Conservation (phyloP, 2,113 vertebrate species). For the Paramormyrops kingsleyae region DNA sequence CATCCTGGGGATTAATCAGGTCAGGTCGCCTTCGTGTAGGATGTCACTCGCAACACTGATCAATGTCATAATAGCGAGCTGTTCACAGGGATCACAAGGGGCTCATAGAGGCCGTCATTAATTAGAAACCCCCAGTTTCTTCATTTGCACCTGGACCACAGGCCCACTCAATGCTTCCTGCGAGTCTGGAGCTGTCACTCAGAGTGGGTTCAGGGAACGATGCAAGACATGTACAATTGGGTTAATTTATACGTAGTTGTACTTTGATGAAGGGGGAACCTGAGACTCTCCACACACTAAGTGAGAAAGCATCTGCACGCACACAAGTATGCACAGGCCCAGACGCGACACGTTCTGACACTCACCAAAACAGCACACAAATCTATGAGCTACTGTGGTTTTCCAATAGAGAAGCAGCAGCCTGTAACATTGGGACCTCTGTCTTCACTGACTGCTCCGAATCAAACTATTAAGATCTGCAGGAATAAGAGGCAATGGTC, state of each 20-base stretch:
- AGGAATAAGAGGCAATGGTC: not conserved
- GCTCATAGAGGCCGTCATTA: slow-evolving; percentile 43
- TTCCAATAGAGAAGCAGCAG: not conserved
- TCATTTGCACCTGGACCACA: not conserved
- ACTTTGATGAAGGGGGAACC: not conserved
- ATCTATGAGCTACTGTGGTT: not conserved
- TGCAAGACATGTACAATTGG: not conserved
- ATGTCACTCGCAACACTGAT: slow-evolving; percentile 58
- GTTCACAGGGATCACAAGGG: slow-evolving; percentile 53
- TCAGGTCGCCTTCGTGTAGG: slow-evolving; percentile 55
- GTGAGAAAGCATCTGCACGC: not conserved
- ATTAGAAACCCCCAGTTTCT: slow-evolving; percentile 9
- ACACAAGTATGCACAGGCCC: too few species aligned
- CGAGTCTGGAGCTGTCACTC: not conserved
- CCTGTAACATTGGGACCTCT: not conserved
- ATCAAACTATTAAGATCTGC: not conserved
- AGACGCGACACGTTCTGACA: not conserved
- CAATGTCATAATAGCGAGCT: slow-evolving; percentile 57
- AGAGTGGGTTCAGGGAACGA: not conserved
- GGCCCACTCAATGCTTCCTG: too few species aligned
- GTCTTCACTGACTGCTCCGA: not conserved
- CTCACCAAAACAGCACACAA: not conserved
- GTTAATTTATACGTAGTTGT: not conserved
- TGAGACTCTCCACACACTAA: not conserved
- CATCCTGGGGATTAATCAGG: slow-evolving; percentile 54